Base-by-base conservation (phyloP, 2,113 vertebrate species). In the Actenoides hombroni region DNA sequence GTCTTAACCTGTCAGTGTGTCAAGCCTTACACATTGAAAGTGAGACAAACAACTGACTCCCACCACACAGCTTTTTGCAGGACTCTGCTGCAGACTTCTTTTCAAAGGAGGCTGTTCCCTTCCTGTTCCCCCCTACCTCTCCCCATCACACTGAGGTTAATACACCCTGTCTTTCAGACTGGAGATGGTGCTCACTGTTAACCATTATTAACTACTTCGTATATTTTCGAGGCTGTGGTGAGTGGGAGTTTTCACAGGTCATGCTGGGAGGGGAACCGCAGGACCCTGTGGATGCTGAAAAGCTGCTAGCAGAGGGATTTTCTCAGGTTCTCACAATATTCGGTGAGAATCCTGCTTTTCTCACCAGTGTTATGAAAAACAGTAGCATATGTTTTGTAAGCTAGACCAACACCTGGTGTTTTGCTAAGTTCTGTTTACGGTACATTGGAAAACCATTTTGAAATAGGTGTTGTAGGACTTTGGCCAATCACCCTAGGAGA, bases 131-230 rank as follows among this genome's bases (percentile, higher is more conserved):
- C 26, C 23, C 7, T 13, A 6, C 1, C 39, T 51, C 29, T n/a
- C 7, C 10, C 14, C 0, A 0, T 3, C 17, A 8, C 71, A 5
- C 35, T 6, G 35, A 10, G 18, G 39, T 13, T 21, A 49, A 23
- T 16, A 35, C 14, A 37, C 21, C 11, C 25, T 3, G 23, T 42
- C 48, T 59, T 53, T 80, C 74, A 37, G 68, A 4, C 54, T 12
- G 12, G 46, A 51, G 24, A 37, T 2, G 3, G 16, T 6, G 79
- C 42, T 63, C 44, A 1, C 46, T 6, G 12, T n/a, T 42, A 64
- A 6, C 20, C 63, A 11, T 4, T 17, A 42, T 13, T 12, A 71
- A 35, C 16, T 11, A 8, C 39, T 14, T 48, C 9, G 4, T 2
- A 42, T 35, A 29, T 40, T 70, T 57, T 23, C 3, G 29, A 42